Evolutionary conservation across 2,113 vertebrate species (phyloP).

Genomic region (Saguinus midas): DNA sequence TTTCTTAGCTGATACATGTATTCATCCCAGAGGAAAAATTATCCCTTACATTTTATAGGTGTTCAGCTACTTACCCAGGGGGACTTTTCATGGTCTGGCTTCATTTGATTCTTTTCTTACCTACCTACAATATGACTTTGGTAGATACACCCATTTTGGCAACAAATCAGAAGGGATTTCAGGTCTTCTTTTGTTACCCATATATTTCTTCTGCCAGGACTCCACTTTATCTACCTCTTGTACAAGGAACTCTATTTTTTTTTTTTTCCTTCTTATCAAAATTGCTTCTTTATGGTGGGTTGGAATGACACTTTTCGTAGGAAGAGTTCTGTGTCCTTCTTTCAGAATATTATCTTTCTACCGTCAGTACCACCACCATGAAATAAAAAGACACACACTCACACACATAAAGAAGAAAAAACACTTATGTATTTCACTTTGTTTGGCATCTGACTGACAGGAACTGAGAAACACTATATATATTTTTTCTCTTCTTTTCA

Average conservation of each 20-base stretch:
- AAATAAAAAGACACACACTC: not conserved
- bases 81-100: not conserved
- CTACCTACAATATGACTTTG: not conserved
- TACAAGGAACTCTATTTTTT: not conserved
- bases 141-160: not conserved
- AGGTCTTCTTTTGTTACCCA: not conserved
- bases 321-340: not conserved
- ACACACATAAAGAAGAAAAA: not conserved
- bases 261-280: not conserved
- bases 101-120: not conserved
- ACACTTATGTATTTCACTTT: not conserved
- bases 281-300: not conserved
- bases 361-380: not conserved
- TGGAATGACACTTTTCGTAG: not conserved
- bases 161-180: not conserved
- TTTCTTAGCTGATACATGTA: not conserved
- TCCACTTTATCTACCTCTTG: not conserved
- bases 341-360: not conserved
- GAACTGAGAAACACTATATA: not conserved
- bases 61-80: not conserved
- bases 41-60: not conserved
- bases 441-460: not conserved
- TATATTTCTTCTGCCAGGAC: not conserved
- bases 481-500: not conserved
- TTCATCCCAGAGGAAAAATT: not conserved